phyloP scores from a whole-genome alignment of 2,113 vertebrate genomes.

The Platysteira castanea region DNA sequence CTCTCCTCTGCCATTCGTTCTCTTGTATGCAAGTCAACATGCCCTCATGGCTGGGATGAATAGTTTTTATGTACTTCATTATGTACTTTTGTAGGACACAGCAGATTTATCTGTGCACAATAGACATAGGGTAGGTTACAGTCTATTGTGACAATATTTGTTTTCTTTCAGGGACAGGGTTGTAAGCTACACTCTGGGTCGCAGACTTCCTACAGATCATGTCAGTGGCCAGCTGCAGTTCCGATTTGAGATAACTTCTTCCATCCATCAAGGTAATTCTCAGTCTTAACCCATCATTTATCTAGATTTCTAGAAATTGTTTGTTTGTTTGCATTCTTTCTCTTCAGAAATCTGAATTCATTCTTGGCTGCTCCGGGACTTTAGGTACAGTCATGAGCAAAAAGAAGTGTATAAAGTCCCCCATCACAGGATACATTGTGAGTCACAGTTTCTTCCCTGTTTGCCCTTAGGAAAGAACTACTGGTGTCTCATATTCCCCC shows the following conservation, averaged over 20 bases:
- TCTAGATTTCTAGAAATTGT: background rate
- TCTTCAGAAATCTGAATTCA: background rate
- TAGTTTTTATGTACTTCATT: background rate
- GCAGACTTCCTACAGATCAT: conserved; percentile 94
- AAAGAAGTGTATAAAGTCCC: background rate
- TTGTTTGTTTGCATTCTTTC: background rate
- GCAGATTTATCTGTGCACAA: background rate
- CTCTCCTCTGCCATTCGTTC: conserved; percentile 44
- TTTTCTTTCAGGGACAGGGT: conserved; percentile 86
- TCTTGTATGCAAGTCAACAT: background rate
- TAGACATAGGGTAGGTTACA: background rate
- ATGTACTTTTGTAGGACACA: background rate
- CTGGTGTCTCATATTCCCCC: background rate
- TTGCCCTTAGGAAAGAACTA: background rate
- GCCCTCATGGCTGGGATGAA: conserved; percentile 42
- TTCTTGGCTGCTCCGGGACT: background rate
- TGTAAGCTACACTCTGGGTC: conserved; percentile 92
- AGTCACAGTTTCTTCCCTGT: background rate
- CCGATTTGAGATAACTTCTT: conserved; percentile 94
- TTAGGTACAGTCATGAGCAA: background rate
- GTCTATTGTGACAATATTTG: conserved; percentile 34
- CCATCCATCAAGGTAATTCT: conserved; percentile 90
- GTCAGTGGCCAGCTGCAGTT: conserved; percentile 98
- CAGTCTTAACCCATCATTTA: background rate
- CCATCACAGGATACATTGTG: accelerated